phyloP scores from a whole-genome alignment of 2,113 vertebrate genomes.

The Diglossa brunneiventris region DNA sequence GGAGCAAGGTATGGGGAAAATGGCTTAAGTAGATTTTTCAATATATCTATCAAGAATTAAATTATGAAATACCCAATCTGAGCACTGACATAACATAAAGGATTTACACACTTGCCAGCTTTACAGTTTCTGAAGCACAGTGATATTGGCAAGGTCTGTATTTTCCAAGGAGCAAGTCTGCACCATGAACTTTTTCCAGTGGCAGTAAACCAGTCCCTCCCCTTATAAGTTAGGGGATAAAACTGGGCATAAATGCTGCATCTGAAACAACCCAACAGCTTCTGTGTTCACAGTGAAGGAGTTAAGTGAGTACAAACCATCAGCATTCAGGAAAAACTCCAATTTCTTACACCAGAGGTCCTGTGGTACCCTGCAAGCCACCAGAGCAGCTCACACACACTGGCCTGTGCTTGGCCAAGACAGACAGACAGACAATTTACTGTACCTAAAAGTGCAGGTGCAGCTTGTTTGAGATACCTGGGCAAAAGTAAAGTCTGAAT shows the following conservation, averaged over 20 bases:
- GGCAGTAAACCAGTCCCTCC: background rate
- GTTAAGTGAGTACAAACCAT: background rate
- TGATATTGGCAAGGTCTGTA: background rate
- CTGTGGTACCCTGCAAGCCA: background rate
- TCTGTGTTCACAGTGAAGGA: background rate
- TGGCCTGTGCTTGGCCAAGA: background rate
- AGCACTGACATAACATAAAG: background rate
- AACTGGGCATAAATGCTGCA: background rate
- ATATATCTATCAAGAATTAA: background rate
- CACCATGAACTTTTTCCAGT: background rate
- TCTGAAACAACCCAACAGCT: background rate
- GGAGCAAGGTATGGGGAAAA: background rate
- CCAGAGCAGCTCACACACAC: background rate
- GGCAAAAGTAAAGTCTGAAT: background rate
- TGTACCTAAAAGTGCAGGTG: background rate
- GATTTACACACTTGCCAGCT: background rate
- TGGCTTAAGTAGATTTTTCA: background rate
- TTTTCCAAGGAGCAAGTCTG: background rate
- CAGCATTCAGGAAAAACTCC: background rate
- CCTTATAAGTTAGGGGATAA: background rate
- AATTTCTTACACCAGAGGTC: background rate
- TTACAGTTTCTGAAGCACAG: background rate
- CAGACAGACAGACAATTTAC: accelerated
- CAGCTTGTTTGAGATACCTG: background rate
- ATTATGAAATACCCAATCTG: background rate